These are phyloP conservation scores for Fringilla coelebs DNA, from an alignment of 2,797 vertebrate species.

Conservation along the genomic window DNA sequence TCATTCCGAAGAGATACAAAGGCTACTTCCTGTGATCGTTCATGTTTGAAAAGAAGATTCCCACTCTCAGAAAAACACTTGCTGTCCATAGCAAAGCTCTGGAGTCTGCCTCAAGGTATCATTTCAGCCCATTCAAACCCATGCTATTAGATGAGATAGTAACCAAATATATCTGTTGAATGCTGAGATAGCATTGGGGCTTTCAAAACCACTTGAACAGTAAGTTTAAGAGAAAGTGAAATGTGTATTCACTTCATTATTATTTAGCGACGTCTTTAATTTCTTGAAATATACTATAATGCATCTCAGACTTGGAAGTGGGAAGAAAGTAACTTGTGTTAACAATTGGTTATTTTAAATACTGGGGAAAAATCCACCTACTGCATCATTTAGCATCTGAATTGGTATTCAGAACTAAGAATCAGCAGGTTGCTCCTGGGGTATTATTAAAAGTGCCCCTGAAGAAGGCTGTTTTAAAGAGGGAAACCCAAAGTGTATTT, in stretches of 20 bases:
- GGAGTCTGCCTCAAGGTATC: neutral
- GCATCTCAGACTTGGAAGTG: neutral
- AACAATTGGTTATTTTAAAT: constrained; percentile 40
- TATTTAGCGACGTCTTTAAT: neutral
- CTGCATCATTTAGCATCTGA: constrained; percentile 8
- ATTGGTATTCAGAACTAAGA: constrained; percentile 7
- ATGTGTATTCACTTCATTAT: neutral
- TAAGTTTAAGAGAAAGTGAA: neutral
- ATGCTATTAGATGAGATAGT: neutral
- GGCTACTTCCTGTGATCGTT: neutral
- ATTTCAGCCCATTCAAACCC: neutral
- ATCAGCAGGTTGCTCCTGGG: neutral
- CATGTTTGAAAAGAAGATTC: neutral
- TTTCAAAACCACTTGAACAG: neutral
- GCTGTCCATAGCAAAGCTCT: neutral
- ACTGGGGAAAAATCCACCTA: neutral
- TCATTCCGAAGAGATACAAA: neutral
- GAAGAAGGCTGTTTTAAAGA: neutral
- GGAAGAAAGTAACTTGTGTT: neutral
- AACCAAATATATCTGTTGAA: neutral
- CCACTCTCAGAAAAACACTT: neutral
- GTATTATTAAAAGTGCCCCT: neutral
- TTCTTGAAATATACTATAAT: neutral
- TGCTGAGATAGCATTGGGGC: neutral
- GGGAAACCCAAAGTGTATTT: neutral